phyloP scores from a whole-genome alignment of 2,797 vertebrate species.

The Tenualosa ilisha region DNA sequence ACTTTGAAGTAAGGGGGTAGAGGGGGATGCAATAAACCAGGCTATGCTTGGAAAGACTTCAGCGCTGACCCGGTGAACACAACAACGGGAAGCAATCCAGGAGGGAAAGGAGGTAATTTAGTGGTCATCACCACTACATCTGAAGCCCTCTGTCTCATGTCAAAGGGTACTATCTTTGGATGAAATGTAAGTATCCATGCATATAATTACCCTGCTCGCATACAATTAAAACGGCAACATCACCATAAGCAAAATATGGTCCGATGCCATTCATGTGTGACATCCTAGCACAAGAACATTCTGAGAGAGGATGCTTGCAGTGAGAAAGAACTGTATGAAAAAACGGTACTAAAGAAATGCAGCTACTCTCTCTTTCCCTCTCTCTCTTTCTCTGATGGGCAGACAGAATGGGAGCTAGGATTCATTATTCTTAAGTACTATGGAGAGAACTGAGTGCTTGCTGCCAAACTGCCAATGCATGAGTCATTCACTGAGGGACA shows the following conservation, averaged over 20 bases:
- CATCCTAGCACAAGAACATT: not conserved
- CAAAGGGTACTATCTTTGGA: not conserved
- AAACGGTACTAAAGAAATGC: slow-evolving; percentile 27
- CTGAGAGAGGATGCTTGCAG: not conserved
- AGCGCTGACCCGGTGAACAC: not conserved
- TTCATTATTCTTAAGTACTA: slow-evolving; percentile 51
- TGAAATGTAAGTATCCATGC: not conserved
- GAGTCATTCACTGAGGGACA: slow-evolving; percentile 54
- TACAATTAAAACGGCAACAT: not conserved
- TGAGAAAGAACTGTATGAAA: not conserved
- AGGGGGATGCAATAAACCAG: not conserved
- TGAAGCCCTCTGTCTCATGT: not conserved
- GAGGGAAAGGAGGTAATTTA: not conserved
- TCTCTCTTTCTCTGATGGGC: slow-evolving; percentile 2
- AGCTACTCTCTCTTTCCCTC: slow-evolving; percentile 4
- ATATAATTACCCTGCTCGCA: not conserved
- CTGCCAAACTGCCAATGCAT: slow-evolving; percentile 47
- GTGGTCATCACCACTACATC: not conserved
- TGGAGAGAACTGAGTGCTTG: not conserved
- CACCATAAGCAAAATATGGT: not conserved
- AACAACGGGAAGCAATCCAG: not conserved
- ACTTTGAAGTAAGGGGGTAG: slow-evolving; percentile 19
- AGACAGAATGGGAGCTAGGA: slow-evolving; percentile 16
- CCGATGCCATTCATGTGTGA: not conserved
- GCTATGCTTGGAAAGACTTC: not conserved